A percentile compares a stretch with the other conserved stretches of the same genome.
Evolutionary conservation across 1,140 invertebrate species (phyloP).

Genomic region (Hylaeus anthracinus): DNA sequence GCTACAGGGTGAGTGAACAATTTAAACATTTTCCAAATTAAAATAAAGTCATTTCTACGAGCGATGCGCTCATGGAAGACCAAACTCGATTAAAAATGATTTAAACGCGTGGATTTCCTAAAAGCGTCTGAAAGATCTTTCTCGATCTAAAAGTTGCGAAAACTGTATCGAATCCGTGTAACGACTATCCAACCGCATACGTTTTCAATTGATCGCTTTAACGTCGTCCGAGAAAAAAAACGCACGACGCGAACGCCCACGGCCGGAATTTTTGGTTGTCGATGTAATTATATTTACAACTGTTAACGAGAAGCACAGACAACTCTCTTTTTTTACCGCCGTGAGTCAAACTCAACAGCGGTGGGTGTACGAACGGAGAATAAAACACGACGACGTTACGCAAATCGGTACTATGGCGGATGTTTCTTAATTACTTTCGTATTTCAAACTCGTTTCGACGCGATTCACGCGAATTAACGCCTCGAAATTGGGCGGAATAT

Average conservation of each 20-base stretch:
- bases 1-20: slow-evolving; percentile 84
- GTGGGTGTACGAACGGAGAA: not conserved
- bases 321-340: too few relatives aligned
- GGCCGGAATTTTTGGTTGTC: not conserved
- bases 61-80: too few relatives aligned
- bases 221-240: not conserved
- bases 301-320: too few relatives aligned
- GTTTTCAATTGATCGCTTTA: not conserved
- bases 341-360: too few relatives aligned
- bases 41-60: not conserved
- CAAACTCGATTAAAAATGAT: too few relatives aligned
- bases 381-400: not conserved
- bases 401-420: slow-evolving; percentile 8
- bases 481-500: not conserved
- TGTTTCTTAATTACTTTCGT: slow-evolving; percentile 14
- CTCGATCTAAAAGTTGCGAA: not conserved
- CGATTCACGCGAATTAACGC: too few relatives aligned
- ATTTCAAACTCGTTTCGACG: not conserved
- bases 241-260: not conserved
- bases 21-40: not conserved
- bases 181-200: not conserved
- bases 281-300: not conserved
- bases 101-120: too few relatives aligned
- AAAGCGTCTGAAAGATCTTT: too few relatives aligned
- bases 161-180: not conserved